Evolutionary conservation across 2,113 vertebrate genomes (phyloP).

Genomic region (Seriola aureovittata): DNA sequence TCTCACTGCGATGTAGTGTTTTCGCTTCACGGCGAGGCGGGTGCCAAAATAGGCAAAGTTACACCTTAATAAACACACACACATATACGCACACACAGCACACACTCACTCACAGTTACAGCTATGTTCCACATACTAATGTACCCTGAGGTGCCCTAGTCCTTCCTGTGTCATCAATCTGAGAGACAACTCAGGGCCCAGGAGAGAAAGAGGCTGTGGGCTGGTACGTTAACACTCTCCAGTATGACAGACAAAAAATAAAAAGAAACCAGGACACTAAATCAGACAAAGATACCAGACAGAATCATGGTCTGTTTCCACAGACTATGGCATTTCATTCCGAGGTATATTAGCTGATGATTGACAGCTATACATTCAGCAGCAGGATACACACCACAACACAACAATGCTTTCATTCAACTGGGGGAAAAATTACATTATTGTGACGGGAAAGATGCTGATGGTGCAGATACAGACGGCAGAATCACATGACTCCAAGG

Average conservation of each 20-base stretch:
- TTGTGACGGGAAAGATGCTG: conserved; percentile 60
- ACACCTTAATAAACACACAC: conserved; percentile 29
- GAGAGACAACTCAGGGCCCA: conserved; percentile 73
- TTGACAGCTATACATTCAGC: conserved; percentile 50
- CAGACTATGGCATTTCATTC: conserved; percentile 43
- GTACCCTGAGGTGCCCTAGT: conserved; percentile 66
- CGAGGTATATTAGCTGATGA: conserved; percentile 45
- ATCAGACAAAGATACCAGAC: conserved; percentile 50
- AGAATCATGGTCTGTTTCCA: conserved; percentile 32
- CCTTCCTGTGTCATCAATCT: conserved; percentile 78
- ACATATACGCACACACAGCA: conserved; percentile 9
- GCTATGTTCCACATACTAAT: conserved; percentile 70
- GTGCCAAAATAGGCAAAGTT: conserved; percentile 52
- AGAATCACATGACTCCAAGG: conserved; percentile 46
- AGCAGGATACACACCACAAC: conserved; percentile 44
- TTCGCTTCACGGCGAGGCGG: conserved; percentile 39
- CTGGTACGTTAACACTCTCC: conserved; percentile 52
- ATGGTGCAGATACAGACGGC: conserved; percentile 65
- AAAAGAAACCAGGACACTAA: conserved; percentile 17
- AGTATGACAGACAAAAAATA: conserved; percentile 1
- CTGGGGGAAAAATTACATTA: conserved; percentile 52
- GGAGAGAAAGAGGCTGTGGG: conserved; percentile 59
- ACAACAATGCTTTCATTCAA: conserved; percentile 59
- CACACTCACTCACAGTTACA: conserved; percentile 49
- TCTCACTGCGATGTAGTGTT: background rate